A percentile compares a stretch with the other conserved stretches of the same genome.
phyloP scores from a whole-genome alignment of 2,888 invertebrate genomes.

The Arenicola marina region DNA sequence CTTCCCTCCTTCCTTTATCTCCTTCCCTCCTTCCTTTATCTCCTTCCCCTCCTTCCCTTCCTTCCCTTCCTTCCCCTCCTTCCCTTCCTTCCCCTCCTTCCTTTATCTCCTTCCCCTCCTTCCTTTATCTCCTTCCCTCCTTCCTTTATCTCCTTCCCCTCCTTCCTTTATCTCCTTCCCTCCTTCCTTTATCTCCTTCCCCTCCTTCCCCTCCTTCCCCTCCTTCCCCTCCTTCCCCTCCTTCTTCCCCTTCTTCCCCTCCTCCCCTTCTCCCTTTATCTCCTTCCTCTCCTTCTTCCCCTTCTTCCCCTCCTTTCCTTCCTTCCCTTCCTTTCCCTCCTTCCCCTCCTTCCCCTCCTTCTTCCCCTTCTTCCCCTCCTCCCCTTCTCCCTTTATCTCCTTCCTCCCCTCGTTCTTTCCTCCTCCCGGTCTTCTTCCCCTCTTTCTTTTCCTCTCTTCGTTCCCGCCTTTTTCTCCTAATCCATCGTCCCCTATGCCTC shows the following conservation, averaged over 20 bases:
- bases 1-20: neutral
- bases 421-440: no score
- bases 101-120: neutral
- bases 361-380: no score
- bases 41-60: constrained; percentile 1
- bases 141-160: neutral
- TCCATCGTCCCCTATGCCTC: no score
- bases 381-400: no score
- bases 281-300: constrained; percentile 1
- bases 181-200: neutral
- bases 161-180: neutral
- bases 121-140: neutral
- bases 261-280: neutral
- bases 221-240: constrained; percentile 1
- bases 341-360: no score
- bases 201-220: no score
- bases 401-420: no score
- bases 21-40: neutral
- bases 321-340: no score
- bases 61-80: neutral
- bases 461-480: no score
- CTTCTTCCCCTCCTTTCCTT: no score
- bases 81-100: constrained; percentile 1
- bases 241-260: neutral
- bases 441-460: no score